Conservation (phyloP, 2,888 invertebrate genomes). For the Pocota personata region DNA sequence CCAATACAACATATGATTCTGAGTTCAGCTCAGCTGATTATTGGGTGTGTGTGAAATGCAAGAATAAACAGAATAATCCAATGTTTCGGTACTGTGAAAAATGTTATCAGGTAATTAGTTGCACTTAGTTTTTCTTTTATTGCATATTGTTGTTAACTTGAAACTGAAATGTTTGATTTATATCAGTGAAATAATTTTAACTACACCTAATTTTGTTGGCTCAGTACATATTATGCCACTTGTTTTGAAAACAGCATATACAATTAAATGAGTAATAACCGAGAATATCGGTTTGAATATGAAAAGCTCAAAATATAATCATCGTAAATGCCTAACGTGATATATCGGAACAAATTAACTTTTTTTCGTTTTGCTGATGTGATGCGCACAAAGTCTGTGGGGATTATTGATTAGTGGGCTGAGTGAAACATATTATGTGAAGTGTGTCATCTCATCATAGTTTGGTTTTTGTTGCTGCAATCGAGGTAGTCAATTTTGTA, state of each 20-base stretch:
- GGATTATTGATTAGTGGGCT: too few relatives aligned
- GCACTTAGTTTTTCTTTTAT: not conserved
- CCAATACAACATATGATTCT: slow-evolving; percentile 79
- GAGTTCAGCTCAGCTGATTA: slow-evolving; percentile 86
- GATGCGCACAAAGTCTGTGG: too few relatives aligned
- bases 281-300: not conserved
- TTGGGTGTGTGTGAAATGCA: slow-evolving; percentile 87
- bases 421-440: too few relatives aligned
- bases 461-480: too few relatives aligned
- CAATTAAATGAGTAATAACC: not conserved
- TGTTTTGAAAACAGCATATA: not conserved
- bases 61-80: slow-evolving; percentile 86
- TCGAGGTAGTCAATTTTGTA: too few relatives aligned
- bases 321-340: slow-evolving; percentile 8
- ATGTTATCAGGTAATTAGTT: slow-evolving; percentile 86
- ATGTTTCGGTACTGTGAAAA: slow-evolving; percentile 88
- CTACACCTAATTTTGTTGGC: not conserved
- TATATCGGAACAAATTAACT: slow-evolving; percentile 25
- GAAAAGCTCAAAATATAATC: not conserved
- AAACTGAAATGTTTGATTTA: slow-evolving; percentile 50
- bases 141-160: not conserved
- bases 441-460: too few relatives aligned
- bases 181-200: not conserved
- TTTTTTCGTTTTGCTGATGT: too few relatives aligned
- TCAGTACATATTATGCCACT: not conserved